A percentile compares a stretch with the other conserved stretches of the same genome.
phyloP scores from a whole-genome alignment of 2,888 invertebrate species.

The Didymodactylos carnosus region DNA sequence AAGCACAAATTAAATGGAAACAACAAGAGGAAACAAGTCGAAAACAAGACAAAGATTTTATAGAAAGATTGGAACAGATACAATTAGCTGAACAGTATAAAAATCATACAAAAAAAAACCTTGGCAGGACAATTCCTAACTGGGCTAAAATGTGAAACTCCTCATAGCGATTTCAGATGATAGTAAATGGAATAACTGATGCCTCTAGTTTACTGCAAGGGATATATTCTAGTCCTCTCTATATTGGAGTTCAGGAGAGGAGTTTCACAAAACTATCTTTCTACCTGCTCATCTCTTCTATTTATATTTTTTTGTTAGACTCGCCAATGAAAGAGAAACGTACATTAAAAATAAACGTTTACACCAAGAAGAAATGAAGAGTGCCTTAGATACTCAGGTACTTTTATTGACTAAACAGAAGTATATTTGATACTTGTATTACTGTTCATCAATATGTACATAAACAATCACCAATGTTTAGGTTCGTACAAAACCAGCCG shows the following conservation, averaged over 20 bases:
- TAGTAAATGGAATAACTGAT: too few species aligned
- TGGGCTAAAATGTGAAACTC: too few species aligned
- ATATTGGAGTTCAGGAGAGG: too few species aligned
- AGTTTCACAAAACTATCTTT: too few species aligned
- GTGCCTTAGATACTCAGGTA: constrained; percentile 28
- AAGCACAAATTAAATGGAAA: constrained; percentile 23
- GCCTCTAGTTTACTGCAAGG: too few species aligned
- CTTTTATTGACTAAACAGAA: background rate
- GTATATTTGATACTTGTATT: background rate
- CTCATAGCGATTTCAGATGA: too few species aligned
- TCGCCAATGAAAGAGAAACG: constrained; percentile 31
- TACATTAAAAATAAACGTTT: constrained; percentile 25
- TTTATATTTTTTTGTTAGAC: constrained; percentile 19
- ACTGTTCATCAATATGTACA: constrained; percentile 16
- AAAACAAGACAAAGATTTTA: constrained; percentile 22
- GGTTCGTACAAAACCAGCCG: constrained; percentile 29
- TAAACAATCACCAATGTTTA: too few species aligned
- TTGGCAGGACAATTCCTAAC: background rate
- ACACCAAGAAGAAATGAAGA: constrained; percentile 27
- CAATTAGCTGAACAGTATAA: constrained; percentile 34
- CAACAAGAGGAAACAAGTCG: constrained; percentile 26
- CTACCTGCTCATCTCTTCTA: background rate
- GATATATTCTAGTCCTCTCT: too few species aligned
- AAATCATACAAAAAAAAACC: background rate
- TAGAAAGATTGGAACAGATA: constrained; percentile 32